Conservation (phyloP, 35 echinoderm and acorn worm genomes). For the Ophiothrix spiculata region DNA sequence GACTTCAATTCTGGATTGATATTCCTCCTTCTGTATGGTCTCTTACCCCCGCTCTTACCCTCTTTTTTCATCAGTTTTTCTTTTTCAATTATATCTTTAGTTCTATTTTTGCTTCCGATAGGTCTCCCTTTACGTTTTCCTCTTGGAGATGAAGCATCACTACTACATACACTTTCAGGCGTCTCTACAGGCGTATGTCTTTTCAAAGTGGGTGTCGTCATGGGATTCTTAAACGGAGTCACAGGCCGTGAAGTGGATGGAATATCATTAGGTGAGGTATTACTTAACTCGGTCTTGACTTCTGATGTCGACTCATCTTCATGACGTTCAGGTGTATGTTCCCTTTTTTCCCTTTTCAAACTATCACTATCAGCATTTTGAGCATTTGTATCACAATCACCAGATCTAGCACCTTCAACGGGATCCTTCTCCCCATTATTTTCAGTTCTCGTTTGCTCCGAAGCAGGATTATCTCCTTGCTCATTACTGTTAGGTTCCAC, state of each 20-base stretch:
- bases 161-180: constrained; percentile 24
- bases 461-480: too few species aligned
- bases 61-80: constrained; percentile 19
- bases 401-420: neutral
- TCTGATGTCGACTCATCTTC: neutral
- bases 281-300: neutral
- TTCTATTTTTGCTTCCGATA: constrained; percentile 56
- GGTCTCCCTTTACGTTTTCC: constrained; percentile 68
- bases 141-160: constrained; percentile 22
- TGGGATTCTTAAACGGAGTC: constrained; percentile 33
- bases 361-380: neutral
- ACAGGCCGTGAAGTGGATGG: constrained; percentile 20
- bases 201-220: constrained; percentile 38
- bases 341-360: neutral
- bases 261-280: constrained; percentile 7
- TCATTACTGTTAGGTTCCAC: too few species aligned
- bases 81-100: constrained; percentile 44
- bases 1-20: constrained; percentile 30
- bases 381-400: neutral
- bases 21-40: constrained; percentile 12
- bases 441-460: neutral
- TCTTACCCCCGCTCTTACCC: too few species aligned
- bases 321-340: neutral
- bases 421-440: neutral
- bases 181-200: neutral